Evolutionary conservation across 2,113 vertebrate species (phyloP).

Genomic region (Trematomus loennbergii): DNA sequence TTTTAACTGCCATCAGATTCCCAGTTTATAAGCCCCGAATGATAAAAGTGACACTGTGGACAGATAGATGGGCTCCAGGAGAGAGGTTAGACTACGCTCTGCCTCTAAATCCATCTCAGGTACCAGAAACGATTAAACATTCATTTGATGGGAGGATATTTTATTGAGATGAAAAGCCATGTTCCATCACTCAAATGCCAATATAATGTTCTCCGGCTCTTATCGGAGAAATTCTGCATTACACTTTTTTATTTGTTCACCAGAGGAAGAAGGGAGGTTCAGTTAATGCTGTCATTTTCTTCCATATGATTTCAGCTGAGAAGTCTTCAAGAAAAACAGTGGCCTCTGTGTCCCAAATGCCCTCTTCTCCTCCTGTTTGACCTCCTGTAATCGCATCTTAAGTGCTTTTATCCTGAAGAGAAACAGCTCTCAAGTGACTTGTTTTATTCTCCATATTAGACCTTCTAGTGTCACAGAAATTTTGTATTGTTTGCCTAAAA

Average conservation of each 20-base stretch:
- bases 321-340: too few species aligned
- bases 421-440: background rate
- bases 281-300: background rate
- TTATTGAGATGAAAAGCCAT: slow-evolving; percentile 35
- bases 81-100: background rate
- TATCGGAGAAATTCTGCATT: background rate
- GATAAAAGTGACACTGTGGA: slow-evolving; percentile 45
- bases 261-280: background rate
- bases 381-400: background rate
- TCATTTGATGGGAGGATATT: slow-evolving; percentile 32
- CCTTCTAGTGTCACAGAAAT: slow-evolving; percentile 11
- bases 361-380: background rate
- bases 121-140: slow-evolving; percentile 36
- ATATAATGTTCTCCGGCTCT: background rate
- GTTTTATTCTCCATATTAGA: background rate
- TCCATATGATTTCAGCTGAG: too few species aligned
- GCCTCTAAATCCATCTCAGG: background rate
- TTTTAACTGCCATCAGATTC: slow-evolving; percentile 53
- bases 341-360: background rate
- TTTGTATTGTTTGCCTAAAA: background rate
- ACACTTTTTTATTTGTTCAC: slow-evolving; percentile 8
- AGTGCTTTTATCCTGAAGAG: slow-evolving; percentile 1
- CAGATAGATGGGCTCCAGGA: slow-evolving; percentile 10
- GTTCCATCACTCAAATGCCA: slow-evolving; percentile 38
- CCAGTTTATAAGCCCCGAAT: slow-evolving; percentile 51